phyloP scores from a whole-genome alignment of 2,113 vertebrate species.

The Prietella phreatophila region DNA sequence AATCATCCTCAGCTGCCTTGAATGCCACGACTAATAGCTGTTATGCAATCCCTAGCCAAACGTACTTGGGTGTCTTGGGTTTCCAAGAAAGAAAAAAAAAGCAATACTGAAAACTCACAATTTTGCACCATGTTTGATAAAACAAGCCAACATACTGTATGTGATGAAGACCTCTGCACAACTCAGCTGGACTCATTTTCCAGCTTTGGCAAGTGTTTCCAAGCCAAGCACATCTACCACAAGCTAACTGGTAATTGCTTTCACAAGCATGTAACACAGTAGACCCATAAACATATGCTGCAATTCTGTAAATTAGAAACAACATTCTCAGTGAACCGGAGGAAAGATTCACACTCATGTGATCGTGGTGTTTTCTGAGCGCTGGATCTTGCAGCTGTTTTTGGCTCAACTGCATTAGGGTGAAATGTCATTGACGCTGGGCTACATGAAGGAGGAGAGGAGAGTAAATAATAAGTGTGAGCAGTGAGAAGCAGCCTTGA shows the following conservation, averaged over 20 bases:
- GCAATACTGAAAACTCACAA: not conserved
- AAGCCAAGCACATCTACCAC: constrained; percentile 6
- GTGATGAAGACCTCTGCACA: not conserved
- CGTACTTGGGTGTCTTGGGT: not conserved
- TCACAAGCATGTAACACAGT: not conserved
- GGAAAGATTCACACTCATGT: constrained; percentile 6
- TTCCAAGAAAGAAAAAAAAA: not conserved
- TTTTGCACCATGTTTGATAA: not conserved
- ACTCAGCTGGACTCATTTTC: constrained; percentile 19
- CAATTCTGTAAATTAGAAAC: not conserved
- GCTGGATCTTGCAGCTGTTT: not conserved
- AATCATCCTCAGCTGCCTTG: not conserved
- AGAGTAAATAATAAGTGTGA: not conserved
- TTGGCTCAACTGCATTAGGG: not conserved
- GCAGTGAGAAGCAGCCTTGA: constrained; percentile 1
- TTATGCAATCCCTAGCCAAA: not conserved
- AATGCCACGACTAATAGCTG: not conserved
- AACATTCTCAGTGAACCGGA: not conserved
- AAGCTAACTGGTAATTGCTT: constrained; percentile 18
- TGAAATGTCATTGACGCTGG: constrained; percentile 17
- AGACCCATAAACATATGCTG: not conserved
- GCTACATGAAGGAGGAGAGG: not conserved
- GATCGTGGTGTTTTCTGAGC: not conserved
- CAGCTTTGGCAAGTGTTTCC: constrained; percentile 18
- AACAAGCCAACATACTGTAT: not conserved